Evolutionary conservation across 2,888 invertebrate species (phyloP).

Genomic region (Cepaea hortensis): DNA sequence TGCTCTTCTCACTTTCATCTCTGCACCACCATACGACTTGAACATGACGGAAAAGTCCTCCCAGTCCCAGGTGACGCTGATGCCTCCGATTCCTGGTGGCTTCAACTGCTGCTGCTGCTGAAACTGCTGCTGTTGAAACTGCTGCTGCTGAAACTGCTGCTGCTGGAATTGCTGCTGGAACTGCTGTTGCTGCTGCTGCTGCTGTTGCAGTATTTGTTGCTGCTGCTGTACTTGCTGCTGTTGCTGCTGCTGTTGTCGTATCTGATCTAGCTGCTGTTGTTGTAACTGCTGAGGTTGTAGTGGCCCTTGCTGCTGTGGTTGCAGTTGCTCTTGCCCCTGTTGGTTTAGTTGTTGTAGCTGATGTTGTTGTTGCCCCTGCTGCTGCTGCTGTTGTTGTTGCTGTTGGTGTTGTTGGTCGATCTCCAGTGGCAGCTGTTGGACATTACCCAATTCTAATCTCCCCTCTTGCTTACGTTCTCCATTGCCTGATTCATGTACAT

Average conservation of each 20-base stretch:
- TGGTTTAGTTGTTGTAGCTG: background rate
- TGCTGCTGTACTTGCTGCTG: background rate
- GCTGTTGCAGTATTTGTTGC: constrained; percentile 24
- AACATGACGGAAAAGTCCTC: constrained; percentile 69
- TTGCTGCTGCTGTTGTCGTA: background rate
- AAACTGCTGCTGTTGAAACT: constrained; percentile 21
- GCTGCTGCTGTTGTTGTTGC: background rate
- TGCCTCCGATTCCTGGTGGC: constrained; percentile 49
- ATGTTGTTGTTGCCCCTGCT: background rate
- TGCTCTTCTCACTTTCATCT: constrained; percentile 71
- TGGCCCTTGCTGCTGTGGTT: background rate
- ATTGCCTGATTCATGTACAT: background rate
- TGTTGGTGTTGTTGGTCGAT: background rate
- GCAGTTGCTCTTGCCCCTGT: constrained; percentile 19
- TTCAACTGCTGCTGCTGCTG: background rate
- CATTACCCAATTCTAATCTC: background rate
- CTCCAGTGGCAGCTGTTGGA: too few relatives aligned
- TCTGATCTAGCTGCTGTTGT: background rate
- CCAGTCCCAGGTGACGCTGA: constrained; percentile 67
- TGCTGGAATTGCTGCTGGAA: background rate
- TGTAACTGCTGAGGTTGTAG: background rate
- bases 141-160: constrained; percentile 10
- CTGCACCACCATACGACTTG: constrained; percentile 67
- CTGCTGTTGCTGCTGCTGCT: background rate
- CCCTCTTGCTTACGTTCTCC: background rate